These are phyloP conservation scores for Acrobasis suavella DNA, from an alignment of 2,888 invertebrate species.

Conservation along the genomic window DNA sequence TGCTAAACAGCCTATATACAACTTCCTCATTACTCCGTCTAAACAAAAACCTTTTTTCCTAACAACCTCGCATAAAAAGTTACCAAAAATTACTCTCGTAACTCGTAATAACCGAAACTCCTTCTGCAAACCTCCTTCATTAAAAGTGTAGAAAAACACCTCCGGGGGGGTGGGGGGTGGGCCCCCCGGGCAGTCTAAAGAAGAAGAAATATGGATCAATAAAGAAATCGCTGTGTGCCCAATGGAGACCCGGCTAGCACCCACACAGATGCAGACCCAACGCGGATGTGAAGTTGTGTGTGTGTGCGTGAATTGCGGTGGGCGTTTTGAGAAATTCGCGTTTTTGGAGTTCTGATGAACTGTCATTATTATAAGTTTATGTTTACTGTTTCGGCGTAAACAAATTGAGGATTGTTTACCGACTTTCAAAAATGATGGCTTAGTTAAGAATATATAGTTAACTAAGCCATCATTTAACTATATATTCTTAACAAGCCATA, in stretches of 20 bases:
- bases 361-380: slow-evolving; percentile 11
- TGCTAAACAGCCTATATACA: neutral
- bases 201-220: slow-evolving; percentile 83
- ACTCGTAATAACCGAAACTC: slow-evolving; percentile 46
- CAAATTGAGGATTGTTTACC: too few relatives aligned
- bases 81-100: slow-evolving; percentile 8
- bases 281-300: slow-evolving; percentile 11
- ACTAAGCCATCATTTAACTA: too few relatives aligned
- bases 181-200: slow-evolving; percentile 43
- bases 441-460: too few relatives aligned
- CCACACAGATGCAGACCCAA: slow-evolving; percentile 51
- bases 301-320: slow-evolving; percentile 22
- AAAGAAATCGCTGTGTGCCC: slow-evolving; percentile 82
- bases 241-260: slow-evolving; percentile 77
- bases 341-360: slow-evolving; percentile 37
- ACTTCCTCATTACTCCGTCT: neutral
- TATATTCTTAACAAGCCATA: too few relatives aligned
- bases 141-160: slow-evolving; percentile 82
- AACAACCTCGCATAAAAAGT: slow-evolving; percentile 2
- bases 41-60: slow-evolving; percentile 2
- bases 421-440: too few relatives aligned
- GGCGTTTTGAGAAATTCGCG: slow-evolving; percentile 46
- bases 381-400: neutral
- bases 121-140: slow-evolving; percentile 73
- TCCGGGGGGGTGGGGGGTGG: slow-evolving; percentile 45